Evolutionary conservation across 1,140 invertebrate genomes (phyloP).

Genomic region (Plodia interpunctella): DNA sequence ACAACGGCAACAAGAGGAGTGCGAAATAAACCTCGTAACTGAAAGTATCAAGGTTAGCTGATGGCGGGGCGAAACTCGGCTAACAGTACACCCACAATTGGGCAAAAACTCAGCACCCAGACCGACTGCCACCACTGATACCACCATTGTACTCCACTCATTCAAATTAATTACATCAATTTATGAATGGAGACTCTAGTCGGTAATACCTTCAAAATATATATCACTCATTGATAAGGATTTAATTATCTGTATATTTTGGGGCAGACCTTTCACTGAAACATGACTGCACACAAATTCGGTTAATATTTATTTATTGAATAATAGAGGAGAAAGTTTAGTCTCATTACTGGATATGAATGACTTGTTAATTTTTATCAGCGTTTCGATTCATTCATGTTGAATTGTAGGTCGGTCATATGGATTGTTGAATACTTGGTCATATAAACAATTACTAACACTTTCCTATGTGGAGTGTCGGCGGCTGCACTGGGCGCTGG

Average conservation of each 20-base stretch:
- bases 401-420: slow-evolving; percentile 13
- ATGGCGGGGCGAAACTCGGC: slow-evolving; percentile 59
- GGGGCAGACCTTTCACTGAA: slow-evolving; percentile 22
- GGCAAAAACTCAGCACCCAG: slow-evolving; percentile 55
- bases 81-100: slow-evolving; percentile 60
- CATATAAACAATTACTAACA: slow-evolving; percentile 35
- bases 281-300: slow-evolving; percentile 21
- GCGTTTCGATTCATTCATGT: neutral
- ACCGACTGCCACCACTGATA: slow-evolving; percentile 44
- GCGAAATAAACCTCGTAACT: slow-evolving; percentile 72
- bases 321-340: slow-evolving; percentile 41
- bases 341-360: slow-evolving; percentile 26
- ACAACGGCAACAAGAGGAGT: slow-evolving; percentile 70
- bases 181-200: slow-evolving; percentile 52
- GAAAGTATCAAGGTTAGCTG: slow-evolving; percentile 74
- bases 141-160: slow-evolving; percentile 57
- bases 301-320: slow-evolving; percentile 26
- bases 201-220: slow-evolving; percentile 28
- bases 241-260: slow-evolving; percentile 47
- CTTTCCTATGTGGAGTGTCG: slow-evolving; percentile 25
- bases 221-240: slow-evolving; percentile 38
- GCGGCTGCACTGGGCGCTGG: slow-evolving; percentile 16
- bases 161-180: slow-evolving; percentile 64
- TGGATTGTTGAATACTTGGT: neutral
- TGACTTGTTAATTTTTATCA: slow-evolving; percentile 9